phyloP scores from a whole-genome alignment of 1,140 invertebrate genomes.

The Neodiprion virginianus region DNA sequence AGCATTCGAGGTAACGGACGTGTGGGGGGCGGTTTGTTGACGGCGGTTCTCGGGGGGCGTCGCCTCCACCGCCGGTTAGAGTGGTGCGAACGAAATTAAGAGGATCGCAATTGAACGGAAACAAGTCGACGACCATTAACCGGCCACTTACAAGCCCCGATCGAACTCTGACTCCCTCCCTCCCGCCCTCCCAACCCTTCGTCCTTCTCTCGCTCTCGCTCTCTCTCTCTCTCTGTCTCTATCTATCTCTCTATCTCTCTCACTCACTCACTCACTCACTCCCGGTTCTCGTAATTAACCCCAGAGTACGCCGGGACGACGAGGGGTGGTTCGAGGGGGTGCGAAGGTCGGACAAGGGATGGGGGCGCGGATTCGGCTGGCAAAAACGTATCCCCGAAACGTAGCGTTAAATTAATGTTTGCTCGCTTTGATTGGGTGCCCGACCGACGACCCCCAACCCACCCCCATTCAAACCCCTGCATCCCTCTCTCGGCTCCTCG shows the following conservation, averaged over 20 bases:
- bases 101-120: conserved; percentile 17
- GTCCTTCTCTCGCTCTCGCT: neutral
- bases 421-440: conserved; percentile 48
- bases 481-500: too few relatives aligned
- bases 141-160: conserved; percentile 12
- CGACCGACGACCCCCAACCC: neutral
- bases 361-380: conserved; percentile 43
- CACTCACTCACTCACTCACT: neutral
- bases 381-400: conserved; percentile 55
- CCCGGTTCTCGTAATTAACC: conserved; percentile 11
- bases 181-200: conserved; percentile 11
- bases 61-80: neutral
- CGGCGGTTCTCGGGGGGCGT: neutral
- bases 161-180: neutral
- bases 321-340: too few relatives aligned
- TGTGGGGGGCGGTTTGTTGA: neutral
- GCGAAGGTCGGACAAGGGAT: conserved; percentile 16
- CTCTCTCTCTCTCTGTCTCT: neutral
- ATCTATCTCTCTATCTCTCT: neutral
- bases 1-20: neutral
- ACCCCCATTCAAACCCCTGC: too few relatives aligned
- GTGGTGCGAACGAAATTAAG: conserved; percentile 14
- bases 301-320: neutral
- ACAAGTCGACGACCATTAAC: conserved; percentile 15
- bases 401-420: conserved; percentile 58